phyloP scores from a whole-genome alignment of 2,113 vertebrate genomes.

The Uria lomvia region DNA sequence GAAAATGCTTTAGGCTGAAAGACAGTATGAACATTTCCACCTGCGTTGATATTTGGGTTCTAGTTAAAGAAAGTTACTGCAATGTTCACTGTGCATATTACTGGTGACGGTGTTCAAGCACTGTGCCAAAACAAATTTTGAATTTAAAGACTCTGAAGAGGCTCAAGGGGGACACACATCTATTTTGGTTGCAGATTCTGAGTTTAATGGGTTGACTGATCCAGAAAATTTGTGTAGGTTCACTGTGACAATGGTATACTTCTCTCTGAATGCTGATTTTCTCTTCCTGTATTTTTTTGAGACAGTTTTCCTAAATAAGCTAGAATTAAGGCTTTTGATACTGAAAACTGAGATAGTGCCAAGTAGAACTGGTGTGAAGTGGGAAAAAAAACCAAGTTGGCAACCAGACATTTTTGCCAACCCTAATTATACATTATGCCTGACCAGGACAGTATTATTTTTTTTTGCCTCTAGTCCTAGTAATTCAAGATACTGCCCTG shows the following conservation, averaged over 20 bases:
- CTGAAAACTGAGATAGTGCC: not conserved
- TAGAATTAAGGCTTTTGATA: not conserved
- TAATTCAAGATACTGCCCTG: not conserved
- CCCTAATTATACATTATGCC: not conserved
- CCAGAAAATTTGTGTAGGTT: not conserved
- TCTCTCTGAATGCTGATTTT: not conserved
- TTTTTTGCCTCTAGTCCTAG: not conserved
- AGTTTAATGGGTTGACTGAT: not conserved
- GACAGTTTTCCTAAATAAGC: not conserved
- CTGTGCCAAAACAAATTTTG: not conserved
- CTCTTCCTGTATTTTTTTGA: not conserved
- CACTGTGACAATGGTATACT: not conserved
- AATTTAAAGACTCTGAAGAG: not conserved
- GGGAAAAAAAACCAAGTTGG: not conserved
- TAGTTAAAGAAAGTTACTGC: not conserved
- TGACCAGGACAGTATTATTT: not conserved
- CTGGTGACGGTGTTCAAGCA: not conserved
- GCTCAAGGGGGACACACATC: fast-evolving
- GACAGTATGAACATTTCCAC: not conserved
- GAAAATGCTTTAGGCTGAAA: conserved; percentile 49
- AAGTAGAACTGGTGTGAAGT: not conserved
- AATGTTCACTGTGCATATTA: not conserved
- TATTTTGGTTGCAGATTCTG: not conserved
- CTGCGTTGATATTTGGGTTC: not conserved
- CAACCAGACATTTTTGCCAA: not conserved